Conservation (phyloP, 2,797 vertebrate genomes). For the Propithecus deckenii region DNA sequence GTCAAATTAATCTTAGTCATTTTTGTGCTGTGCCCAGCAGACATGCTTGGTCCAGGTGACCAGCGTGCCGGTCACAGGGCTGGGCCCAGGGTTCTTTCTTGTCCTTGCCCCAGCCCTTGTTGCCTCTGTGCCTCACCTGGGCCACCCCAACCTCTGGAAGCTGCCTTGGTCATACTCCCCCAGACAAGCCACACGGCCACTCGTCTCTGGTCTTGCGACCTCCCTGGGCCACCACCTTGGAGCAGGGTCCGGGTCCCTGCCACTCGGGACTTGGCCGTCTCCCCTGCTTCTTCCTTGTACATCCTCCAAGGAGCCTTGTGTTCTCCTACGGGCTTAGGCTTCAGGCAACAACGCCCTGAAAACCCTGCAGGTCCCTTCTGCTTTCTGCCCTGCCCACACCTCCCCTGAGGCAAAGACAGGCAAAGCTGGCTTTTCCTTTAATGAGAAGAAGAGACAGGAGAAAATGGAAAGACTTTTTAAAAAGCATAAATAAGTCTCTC, state of each 20-base stretch:
- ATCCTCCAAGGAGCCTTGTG: not conserved
- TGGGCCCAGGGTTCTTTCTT: not conserved
- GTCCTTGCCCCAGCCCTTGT: too few relatives aligned
- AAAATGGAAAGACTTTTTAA: not conserved
- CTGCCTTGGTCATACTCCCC: not conserved
- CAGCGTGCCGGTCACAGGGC: not conserved
- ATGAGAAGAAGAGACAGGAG: not conserved
- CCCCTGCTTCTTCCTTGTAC: not conserved
- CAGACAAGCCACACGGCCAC: rapidly evolving
- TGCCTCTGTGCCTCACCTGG: not conserved
- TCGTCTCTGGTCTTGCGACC: not conserved
- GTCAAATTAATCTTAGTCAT: not conserved
- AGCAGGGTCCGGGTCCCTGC: not conserved
- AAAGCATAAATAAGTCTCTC: not conserved
- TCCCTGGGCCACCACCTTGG: not conserved
- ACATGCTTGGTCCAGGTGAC: not conserved
- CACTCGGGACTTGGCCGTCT: not conserved
- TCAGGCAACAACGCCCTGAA: not conserved
- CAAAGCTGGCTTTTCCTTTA: not conserved
- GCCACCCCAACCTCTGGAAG: not conserved
- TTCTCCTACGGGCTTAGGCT: not conserved
- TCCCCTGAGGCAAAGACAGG: not conserved
- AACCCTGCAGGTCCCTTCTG: not conserved
- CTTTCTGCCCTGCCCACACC: not conserved
- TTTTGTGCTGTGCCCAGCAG: not conserved